phyloP scores from a whole-genome alignment of 1,140 invertebrate species.

The Drosophila pallidifrons region DNA sequence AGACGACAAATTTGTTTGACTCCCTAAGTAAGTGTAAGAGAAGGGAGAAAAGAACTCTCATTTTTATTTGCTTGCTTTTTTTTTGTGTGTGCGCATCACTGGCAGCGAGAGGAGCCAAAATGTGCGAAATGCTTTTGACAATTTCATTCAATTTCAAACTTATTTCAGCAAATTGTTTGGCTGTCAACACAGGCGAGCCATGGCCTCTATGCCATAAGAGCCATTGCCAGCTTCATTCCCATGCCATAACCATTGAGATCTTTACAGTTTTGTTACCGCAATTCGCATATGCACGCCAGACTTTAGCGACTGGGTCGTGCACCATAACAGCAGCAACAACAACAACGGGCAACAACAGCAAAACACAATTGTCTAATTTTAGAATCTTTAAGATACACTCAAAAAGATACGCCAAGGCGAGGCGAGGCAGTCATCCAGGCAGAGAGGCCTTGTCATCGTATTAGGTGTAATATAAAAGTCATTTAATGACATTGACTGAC shows the following conservation, averaged over 20 bases:
- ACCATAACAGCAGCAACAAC: conserved; percentile 29
- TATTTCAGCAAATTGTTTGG: conserved; percentile 83
- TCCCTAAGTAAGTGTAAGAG: not conserved
- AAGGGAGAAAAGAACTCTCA: not conserved
- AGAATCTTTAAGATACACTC: conserved; percentile 84
- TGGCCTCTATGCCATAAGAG: conserved; percentile 22
- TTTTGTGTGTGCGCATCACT: conserved; percentile 23
- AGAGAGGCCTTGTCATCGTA: conserved; percentile 77
- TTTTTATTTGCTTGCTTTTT: conserved; percentile 15
- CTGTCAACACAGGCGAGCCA: conserved; percentile 67
- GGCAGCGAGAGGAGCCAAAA: conserved; percentile 42
- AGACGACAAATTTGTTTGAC: conserved; percentile 25
- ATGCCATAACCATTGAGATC: conserved; percentile 30
- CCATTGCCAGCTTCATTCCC: not conserved
- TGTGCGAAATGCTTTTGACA: conserved; percentile 83
- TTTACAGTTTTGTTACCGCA: conserved; percentile 69
- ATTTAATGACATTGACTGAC: conserved; percentile 84
- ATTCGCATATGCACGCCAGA: conserved; percentile 74
- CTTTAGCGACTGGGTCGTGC: conserved; percentile 41
- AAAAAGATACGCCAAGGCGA: conserved; percentile 62
- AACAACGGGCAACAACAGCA: conserved; percentile 17
- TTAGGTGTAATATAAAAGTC: conserved; percentile 84
- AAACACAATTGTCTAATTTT: conserved; percentile 80
- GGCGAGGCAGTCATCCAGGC: conserved; percentile 43
- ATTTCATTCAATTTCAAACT: conserved; percentile 84